phyloP scores from a whole-genome alignment of 2,888 invertebrate species.

The Rhynchonema sp. region DNA sequence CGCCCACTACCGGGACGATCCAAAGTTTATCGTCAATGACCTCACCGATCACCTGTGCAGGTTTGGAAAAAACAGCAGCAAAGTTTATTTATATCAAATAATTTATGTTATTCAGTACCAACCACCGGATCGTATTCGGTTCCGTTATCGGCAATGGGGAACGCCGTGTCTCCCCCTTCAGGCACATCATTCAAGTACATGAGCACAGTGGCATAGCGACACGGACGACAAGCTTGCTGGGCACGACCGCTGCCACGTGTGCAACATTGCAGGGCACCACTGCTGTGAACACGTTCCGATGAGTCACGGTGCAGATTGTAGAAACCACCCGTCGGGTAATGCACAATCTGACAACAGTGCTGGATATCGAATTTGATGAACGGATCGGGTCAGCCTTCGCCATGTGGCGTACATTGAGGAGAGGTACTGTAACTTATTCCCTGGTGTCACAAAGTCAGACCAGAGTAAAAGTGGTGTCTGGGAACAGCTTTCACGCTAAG shows the following conservation, averaged over 20 bases:
- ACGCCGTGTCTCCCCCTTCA: constrained; percentile 21
- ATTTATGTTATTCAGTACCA: no score
- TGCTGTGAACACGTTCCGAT: constrained; percentile 3
- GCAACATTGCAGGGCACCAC: constrained; percentile 16
- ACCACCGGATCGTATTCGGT: no score
- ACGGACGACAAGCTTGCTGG: constrained; percentile 16
- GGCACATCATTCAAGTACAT: constrained; percentile 22
- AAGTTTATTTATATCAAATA: no score
- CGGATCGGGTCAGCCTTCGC: not conserved
- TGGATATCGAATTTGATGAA: not conserved
- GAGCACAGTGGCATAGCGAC: constrained; percentile 22
- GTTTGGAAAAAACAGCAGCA: no score
- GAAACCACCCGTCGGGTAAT: constrained; percentile 18
- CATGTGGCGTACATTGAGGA: not conserved
- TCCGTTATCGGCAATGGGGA: constrained; percentile 19
- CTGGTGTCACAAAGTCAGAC: no score
- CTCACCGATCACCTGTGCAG: no score
- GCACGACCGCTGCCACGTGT: constrained; percentile 8
- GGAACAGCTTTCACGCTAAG: no score
- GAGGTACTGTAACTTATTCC: no score
- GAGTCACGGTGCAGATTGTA: constrained; percentile 24
- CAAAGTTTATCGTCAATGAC: no score
- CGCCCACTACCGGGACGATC: no score
- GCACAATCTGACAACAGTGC: not conserved
- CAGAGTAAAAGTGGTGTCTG: no score